Conservation (phyloP, 2,888 invertebrate species). For the Dyspetes luteomarginatus region DNA sequence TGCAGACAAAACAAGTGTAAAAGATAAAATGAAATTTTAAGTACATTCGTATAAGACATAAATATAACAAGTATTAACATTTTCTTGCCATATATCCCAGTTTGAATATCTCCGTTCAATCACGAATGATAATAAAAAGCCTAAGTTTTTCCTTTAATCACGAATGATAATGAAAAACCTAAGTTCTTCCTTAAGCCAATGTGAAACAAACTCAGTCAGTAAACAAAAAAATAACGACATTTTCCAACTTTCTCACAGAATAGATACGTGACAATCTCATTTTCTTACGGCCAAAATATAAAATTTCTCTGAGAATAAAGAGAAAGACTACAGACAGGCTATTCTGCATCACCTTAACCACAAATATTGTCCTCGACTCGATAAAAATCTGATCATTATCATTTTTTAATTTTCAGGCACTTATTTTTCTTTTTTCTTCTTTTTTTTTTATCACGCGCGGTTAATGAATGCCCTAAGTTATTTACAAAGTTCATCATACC, state of each 20-base stretch:
- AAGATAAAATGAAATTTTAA: slow-evolving; percentile 24
- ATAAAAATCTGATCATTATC: slow-evolving; percentile 10
- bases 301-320: too few species aligned
- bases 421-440: too few species aligned
- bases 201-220: too few species aligned
- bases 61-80: not conserved
- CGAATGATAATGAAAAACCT: not conserved
- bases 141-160: not conserved
- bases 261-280: too few species aligned
- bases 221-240: too few species aligned
- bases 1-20: slow-evolving; percentile 32
- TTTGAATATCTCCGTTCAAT: not conserved
- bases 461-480: slow-evolving; percentile 46
- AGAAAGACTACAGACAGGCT: too few species aligned
- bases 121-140: not conserved
- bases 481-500: slow-evolving; percentile 45
- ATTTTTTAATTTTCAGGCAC: slow-evolving; percentile 63
- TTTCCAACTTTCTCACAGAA: too few species aligned
- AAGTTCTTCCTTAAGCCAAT: not conserved
- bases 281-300: too few species aligned
- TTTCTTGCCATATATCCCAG: not conserved
- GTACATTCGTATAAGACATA: slow-evolving; percentile 2
- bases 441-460: slow-evolving; percentile 56
- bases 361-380: too few species aligned
- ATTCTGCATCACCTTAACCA: too few species aligned